A percentile compares a stretch with the other conserved stretches of the same genome.
Evolutionary conservation across 2,113 vertebrate genomes (phyloP).

Genomic region (Ptilonorhynchus violaceus): DNA sequence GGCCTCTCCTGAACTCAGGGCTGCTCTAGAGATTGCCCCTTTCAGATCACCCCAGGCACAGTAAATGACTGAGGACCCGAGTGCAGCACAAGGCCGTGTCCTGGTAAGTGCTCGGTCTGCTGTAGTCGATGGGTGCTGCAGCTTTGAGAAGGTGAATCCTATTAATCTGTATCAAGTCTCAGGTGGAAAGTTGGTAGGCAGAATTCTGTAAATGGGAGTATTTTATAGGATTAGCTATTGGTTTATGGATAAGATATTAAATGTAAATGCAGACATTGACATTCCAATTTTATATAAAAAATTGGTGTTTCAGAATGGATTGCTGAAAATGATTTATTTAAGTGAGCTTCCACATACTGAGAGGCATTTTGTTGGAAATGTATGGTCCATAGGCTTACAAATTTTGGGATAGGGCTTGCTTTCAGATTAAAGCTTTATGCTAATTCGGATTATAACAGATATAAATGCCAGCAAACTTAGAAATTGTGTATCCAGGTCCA

Average conservation of each 20-base stretch:
- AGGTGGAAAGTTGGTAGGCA: neutral
- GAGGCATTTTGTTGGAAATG: neutral
- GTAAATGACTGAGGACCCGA: neutral
- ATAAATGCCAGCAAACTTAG: neutral
- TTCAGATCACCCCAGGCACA: neutral
- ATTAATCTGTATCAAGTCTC: neutral
- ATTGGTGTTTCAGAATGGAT: neutral
- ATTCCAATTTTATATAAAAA: neutral
- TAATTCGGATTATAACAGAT: neutral
- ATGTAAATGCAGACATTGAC: neutral
- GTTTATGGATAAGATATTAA: neutral
- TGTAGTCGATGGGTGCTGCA: neutral
- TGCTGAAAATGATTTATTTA: neutral
- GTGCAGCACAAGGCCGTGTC: neutral
- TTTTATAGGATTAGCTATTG: neutral
- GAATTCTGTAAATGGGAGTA: neutral
- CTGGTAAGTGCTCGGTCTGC: neutral
- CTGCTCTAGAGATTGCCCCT: neutral
- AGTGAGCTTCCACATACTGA: neutral
- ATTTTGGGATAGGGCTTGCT: neutral
- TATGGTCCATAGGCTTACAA: neutral
- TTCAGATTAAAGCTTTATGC: neutral
- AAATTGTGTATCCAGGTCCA: neutral
- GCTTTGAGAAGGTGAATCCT: neutral
- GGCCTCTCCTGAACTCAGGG: neutral